phyloP scores from a whole-genome alignment of 2,113 vertebrate genomes.

The Hymenochirus boettgeri region DNA sequence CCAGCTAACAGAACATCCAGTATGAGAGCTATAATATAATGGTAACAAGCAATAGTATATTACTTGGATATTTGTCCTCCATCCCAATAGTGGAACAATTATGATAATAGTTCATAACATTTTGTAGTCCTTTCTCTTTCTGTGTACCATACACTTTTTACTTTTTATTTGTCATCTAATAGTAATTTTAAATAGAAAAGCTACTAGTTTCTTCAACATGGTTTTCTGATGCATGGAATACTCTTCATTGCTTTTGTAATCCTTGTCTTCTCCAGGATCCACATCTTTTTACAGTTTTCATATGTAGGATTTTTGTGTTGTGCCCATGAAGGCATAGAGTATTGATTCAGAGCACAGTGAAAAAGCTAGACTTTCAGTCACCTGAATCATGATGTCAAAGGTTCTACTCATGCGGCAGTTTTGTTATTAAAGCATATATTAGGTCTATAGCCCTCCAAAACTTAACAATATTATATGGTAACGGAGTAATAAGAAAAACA shows the following conservation, averaged over 20 bases:
- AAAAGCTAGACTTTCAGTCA: constrained; percentile 80
- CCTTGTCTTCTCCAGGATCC: constrained; percentile 56
- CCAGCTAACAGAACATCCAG: too few relatives aligned
- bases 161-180: neutral
- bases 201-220: constrained; percentile 60
- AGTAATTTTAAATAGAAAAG: constrained; percentile 63
- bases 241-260: constrained; percentile 53
- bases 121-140: too few relatives aligned
- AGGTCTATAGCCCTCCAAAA: constrained; percentile 74
- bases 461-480: constrained; percentile 84
- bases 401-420: constrained; percentile 74
- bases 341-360: constrained; percentile 87
- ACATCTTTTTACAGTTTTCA: constrained; percentile 68
- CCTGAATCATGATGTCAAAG: constrained; percentile 71
- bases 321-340: constrained; percentile 78
- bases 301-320: constrained; percentile 76
- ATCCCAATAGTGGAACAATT: too few relatives aligned
- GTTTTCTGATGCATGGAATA: constrained; percentile 59
- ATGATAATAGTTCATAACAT: too few relatives aligned
- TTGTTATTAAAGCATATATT: constrained; percentile 72
- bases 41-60: too few relatives aligned
- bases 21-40: too few relatives aligned
- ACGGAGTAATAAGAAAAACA: constrained; percentile 79
- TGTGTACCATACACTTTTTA: too few relatives aligned
- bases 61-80: too few relatives aligned